Evolutionary conservation across 2,888 invertebrate genomes (phyloP), one percentile per base, ranked within the genome.

Genomic region (Andrena chrysosceles): DNA sequence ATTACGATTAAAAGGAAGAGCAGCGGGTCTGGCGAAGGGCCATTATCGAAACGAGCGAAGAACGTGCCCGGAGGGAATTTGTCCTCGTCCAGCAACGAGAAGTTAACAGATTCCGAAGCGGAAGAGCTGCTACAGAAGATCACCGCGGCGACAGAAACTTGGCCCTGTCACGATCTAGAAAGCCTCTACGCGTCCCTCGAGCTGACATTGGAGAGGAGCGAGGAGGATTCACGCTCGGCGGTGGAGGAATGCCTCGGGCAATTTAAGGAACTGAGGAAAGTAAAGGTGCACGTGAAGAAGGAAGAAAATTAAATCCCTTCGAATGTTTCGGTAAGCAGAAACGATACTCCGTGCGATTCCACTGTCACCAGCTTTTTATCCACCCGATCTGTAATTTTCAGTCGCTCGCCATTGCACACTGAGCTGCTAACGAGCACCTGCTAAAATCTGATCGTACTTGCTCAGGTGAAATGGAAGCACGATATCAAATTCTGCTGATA

Each of bases 121-220:
- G 89, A 92, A 56, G 84, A 90, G 7, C 33, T 93, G 29, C 79
- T 93, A 3, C 85, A 85, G 42, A 89, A 86, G 64, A 83, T 89
- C 23, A 89, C 90, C 5, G 69, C 69, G 10, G 66, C 87, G 13
- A 93, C 93, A 1, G 90, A 92, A 5, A 84, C 86, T n/a, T 93
- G 93, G 93, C 74, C 87, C 0, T 91, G 91, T 66, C 85, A 88
- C 63, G 89, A 90, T 23, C 70, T 93, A 13, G 93, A 93, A 64
- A 85, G 85, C 62, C 81, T 92, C 5, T 92, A 86, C 64, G 83
- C 88, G 2, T 88, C 86, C 0, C 70, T 92, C 35, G 91, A 92
- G 59, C 66, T 86, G 5, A 84, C 85, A 3, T 64, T 89, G 35
- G 89, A 90, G 26, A 91, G 66, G 31, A 83, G 66, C 29, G 89